Base-by-base conservation (phyloP, 2,888 invertebrate species). In the Teleiodes luculella region DNA sequence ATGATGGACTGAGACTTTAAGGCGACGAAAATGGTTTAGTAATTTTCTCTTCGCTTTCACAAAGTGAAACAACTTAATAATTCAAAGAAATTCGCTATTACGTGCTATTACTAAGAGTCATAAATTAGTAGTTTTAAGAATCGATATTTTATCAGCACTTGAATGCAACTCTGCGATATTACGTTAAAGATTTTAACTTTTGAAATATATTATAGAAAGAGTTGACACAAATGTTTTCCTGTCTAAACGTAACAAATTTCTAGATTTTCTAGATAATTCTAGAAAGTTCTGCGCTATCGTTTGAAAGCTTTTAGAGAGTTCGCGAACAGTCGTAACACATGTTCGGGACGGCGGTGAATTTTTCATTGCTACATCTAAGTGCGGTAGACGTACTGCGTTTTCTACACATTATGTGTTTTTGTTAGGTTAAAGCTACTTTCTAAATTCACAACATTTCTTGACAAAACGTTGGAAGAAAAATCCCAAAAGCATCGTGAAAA, bases 261-360 rank as follows among this genome's bases (percentile, higher is more conserved):
- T 41, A 28, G 24, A 43, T 43, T 43, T 37, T 48, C 35, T 35
- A 33, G 48, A 48, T 48, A 48, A 48, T 48, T 48, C 48, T 18
- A 35, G n/a, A 20, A 35, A 48, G 18, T 35, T 48, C 18, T 10
- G 31, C 16, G 30, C 24, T 30, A 31, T 47, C 46, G 16, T 30
- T 30, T 2, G 30, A 33, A 43, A 52, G 36, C 36, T 37, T 43
- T 28, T 43, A 31, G 52, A 52, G 45, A 46, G 13, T 52, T 52
- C 28, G 13, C 16, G 52, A 52, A 43, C 43, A 35, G 24, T 41
- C 33, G 52, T 36, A 46, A 52, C 52, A 52, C 46, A 37, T 52
- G 52, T 46, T 52, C 30, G 14, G 30, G 36, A 52, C 35, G 11
- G 52, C 4, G 28, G 45, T 52, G 52, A 52, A 52, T 52, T 52